Evolutionary conservation across 2,888 invertebrate genomes (phyloP).

Genomic region (Drosophila engyochracea): DNA sequence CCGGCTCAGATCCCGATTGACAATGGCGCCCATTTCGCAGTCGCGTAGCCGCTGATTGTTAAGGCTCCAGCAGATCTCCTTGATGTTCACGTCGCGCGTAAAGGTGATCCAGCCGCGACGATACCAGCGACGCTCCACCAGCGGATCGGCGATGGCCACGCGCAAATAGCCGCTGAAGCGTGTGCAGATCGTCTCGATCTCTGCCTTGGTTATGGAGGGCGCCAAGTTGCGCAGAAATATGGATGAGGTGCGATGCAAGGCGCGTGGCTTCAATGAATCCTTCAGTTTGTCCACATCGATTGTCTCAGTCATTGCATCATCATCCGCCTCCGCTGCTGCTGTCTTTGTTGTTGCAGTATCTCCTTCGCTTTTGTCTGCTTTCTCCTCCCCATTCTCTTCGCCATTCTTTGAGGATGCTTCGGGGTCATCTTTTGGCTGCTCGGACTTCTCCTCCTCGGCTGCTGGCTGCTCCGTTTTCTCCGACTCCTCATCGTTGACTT

Average conservation of each 20-base stretch:
- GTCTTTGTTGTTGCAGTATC: conserved; percentile 60
- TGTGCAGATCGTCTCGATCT: conserved; percentile 97
- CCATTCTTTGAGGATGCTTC: conserved; percentile 54
- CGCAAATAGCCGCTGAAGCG: conserved; percentile 97
- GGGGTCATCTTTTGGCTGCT: conserved; percentile 18
- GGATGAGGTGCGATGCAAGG: conserved; percentile 97
- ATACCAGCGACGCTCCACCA: conserved; percentile 98
- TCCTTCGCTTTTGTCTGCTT: conserved; percentile 13
- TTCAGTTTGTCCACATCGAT: conserved; percentile 86
- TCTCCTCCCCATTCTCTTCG: conserved; percentile 25
- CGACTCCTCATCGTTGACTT: conserved; percentile 28
- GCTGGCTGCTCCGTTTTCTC: conserved; percentile 2
- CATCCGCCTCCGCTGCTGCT: not conserved
- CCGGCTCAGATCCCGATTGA: conserved; percentile 97
- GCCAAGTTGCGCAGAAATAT: conserved; percentile 98
- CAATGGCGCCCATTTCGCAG: conserved; percentile 90
- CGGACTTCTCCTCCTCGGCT: conserved; percentile 65
- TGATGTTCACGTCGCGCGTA: conserved; percentile 97
- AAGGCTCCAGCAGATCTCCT: conserved; percentile 99
- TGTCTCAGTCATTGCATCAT: conserved; percentile 75
- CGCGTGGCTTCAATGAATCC: conserved; percentile 87
- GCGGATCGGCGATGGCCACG: conserved; percentile 98
- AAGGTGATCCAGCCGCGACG: conserved; percentile 99
- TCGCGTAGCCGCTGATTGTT: conserved; percentile 92
- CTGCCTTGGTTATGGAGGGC: conserved; percentile 97